Base-by-base conservation (phyloP, 2,113 vertebrate species). In the Apeltes quadracus region DNA sequence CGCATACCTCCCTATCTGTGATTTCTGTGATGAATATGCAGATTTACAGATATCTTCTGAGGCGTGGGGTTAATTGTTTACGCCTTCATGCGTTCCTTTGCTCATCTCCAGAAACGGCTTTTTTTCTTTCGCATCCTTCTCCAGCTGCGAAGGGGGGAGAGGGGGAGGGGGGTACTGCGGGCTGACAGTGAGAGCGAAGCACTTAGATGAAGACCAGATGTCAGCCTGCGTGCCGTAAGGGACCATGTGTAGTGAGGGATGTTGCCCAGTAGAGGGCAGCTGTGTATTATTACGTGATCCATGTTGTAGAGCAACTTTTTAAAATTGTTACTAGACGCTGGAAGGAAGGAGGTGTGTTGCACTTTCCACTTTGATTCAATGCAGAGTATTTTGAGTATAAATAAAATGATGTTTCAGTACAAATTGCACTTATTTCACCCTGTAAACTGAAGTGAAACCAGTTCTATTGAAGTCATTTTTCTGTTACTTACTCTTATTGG, bases 141-240 rank as follows among this genome's bases (percentile, higher is more conserved):
- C 69, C 72, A 83, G 79, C 84, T 83, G 62, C 10, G 32, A 6
- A 63, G 53, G 51, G 15, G 59, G 32, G 5, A 6, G 32, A 7
- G 32, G 32, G 32, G 32, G 3, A 5, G 29, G 32, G 32, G 32
- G 5, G 5, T 34, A 7, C 5, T 34, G 32, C 32, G 32, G 22
- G 78, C 38, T 66, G 56, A 36, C 72, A 72, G 64, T 73, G 70
- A 79, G 69, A 76, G 79, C 78, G 62, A 76, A 78, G 68, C 68
- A 50, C 48, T 64, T 36, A 81, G 69, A 88, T 84, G 46, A 29
- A 56, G 62, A 79, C 66, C 85, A 88, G 83, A 88, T 81, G 83
- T 79, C 64, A 73, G 69, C 29, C 48, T 59, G 38, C 3, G 13
- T 59, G 15, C 43, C 25, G 27, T 58, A 46, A 68, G 46, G 41